Base-by-base conservation (phyloP, 2,113 vertebrate genomes). In the Malurus melanocephalus region DNA sequence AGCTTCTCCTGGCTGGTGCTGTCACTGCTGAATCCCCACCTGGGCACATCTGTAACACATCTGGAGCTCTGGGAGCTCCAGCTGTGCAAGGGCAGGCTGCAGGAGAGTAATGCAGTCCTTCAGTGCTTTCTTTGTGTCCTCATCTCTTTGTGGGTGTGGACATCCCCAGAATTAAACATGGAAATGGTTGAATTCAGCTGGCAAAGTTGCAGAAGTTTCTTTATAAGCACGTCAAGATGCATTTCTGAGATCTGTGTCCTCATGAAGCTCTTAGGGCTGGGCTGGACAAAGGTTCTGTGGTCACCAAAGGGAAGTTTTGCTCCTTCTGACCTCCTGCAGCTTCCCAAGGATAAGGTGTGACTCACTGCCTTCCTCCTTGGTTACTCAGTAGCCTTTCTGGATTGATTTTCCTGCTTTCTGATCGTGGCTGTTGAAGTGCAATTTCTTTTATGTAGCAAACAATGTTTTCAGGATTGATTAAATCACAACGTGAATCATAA, bases 91-190 rank as follows among this genome's bases (percentile, higher is more conserved):
- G 51, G n/a, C 49, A 80, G 68, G 27, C 76, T 2, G 0, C 12
- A 60, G 62, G 79, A 76, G 64, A 24, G 42, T 13, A 8, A 46
- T 15, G 30, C 16, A 12, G 33, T 16, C 8, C 52, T 82, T 45
- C 26, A 15, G 55, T 13, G 46, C 60, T 35, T 35, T 5, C 2
- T 11, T 6, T 28, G 76, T 45, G 52, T 43, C 52, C 35, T 60
- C n/a, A 2, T 13, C 19, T 19, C n/a, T 27, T 0, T 0, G 3
- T 27, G 8, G 7, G 9, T 23, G 5, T 7, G 27, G 32, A 1
- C 3, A 2, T 6, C 24, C 38, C 40, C 27, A 6, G 51, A 57
- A 17, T 40, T 10, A 57, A 22, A 40, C 19, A 1, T 2, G 45
- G 1, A 13, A 73, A 10, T 10, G 42, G 35, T 2, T 21, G 57